A percentile compares a stretch with the other conserved stretches of the same genome.
Conservation (phyloP, 2,797 vertebrate genomes). For the Psittacula derbiana region DNA sequence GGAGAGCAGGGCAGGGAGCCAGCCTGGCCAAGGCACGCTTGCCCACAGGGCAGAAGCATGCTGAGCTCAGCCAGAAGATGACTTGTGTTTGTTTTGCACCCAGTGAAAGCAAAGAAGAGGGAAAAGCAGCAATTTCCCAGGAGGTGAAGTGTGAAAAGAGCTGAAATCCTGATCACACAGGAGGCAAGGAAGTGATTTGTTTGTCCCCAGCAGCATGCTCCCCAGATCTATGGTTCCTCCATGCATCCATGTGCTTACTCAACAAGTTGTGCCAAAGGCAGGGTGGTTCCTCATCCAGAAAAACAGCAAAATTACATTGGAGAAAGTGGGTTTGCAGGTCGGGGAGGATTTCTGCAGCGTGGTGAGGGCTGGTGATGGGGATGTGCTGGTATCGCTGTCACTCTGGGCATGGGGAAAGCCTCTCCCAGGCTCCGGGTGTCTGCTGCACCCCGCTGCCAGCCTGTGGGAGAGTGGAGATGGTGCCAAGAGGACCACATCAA, state of each 20-base stretch:
- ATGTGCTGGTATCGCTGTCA: background rate
- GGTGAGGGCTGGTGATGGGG: background rate
- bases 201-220: background rate
- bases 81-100: background rate
- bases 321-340: background rate
- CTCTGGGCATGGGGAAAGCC: background rate
- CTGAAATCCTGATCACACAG: fast-evolving
- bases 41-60: background rate
- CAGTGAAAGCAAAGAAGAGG: background rate
- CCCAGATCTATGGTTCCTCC: fast-evolving
- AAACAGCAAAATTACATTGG: background rate
- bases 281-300: background rate
- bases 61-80: background rate
- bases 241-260: fast-evolving
- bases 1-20: background rate
- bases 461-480: background rate
- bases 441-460: fast-evolving
- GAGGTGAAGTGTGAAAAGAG: background rate
- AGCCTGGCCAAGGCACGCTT: background rate
- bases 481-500: fast-evolving
- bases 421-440: background rate
- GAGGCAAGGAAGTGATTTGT: background rate
- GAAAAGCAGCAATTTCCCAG: background rate
- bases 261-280: background rate
- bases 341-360: background rate